A percentile compares a stretch with the other conserved stretches of the same genome.
Evolutionary conservation across 2,113 vertebrate genomes (phyloP).

Genomic region (Zapornia atra): DNA sequence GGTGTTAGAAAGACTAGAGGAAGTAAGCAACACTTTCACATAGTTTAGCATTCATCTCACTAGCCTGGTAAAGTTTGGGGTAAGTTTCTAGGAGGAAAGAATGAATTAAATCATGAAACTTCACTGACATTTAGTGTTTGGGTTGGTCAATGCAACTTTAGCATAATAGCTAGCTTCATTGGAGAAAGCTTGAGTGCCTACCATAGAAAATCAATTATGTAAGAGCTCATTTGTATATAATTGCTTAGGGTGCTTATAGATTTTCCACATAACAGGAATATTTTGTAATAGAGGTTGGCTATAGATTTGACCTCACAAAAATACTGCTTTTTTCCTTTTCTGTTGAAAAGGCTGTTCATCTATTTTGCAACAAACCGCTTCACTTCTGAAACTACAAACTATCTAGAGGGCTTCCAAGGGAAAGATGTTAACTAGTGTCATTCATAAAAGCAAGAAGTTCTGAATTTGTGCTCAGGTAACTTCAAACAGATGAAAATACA

Average conservation of each 20-base stretch:
- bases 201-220: conserved; percentile 75
- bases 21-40: neutral
- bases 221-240: conserved; percentile 62
- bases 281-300: conserved; percentile 75
- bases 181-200: conserved; percentile 64
- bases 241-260: conserved; percentile 74
- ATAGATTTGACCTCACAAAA: conserved; percentile 75
- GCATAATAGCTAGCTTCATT: conserved; percentile 42
- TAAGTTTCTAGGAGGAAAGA: neutral
- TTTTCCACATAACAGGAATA: conserved; percentile 61
- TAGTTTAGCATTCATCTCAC: conserved; percentile 23
- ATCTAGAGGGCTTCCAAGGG: neutral
- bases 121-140: conserved; percentile 62
- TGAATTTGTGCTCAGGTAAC: neutral
- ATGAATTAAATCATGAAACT: conserved; percentile 15
- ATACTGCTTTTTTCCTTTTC: conserved; percentile 29
- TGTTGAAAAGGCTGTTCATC: conserved; percentile 46
- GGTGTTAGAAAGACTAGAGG: neutral
- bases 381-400: conserved; percentile 49
- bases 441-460: neutral
- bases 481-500: neutral
- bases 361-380: conserved; percentile 63
- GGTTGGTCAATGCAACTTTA: conserved; percentile 51
- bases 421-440: neutral
- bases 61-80: conserved; percentile 17